Conservation (phyloP, 2,888 invertebrate genomes). For the Lydus trimaculatus region DNA sequence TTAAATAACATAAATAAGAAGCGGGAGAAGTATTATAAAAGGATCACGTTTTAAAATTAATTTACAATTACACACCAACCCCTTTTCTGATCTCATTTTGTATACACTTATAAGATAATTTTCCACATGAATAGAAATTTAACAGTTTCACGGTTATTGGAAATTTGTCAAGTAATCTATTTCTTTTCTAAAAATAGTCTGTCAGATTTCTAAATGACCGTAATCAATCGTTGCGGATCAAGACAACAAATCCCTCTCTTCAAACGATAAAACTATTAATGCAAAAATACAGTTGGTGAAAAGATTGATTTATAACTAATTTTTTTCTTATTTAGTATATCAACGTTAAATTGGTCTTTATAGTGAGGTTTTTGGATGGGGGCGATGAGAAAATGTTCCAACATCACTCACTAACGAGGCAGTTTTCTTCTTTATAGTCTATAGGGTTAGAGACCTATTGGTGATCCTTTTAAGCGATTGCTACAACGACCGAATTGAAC, state of each 20-base stretch:
- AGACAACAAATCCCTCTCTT: background rate
- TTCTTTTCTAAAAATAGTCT: background rate
- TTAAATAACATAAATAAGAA: too few relatives aligned
- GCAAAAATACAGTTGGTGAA: background rate
- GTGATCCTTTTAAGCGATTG: conserved; percentile 40
- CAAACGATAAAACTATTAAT: conserved; percentile 3
- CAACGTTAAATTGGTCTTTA: background rate
- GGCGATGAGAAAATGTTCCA: background rate
- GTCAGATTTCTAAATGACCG: background rate
- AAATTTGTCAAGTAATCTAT: conserved; percentile 7
- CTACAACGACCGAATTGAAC: conserved; percentile 37
- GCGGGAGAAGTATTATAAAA: background rate
- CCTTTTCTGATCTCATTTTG: background rate
- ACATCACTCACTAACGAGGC: conserved; percentile 36
- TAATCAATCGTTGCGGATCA: conserved; percentile 9
- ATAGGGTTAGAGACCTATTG: conserved; percentile 28
- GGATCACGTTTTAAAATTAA: background rate
- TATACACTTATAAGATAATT: background rate
- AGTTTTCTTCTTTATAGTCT: conserved; percentile 37
- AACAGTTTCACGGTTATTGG: background rate
- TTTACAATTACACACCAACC: background rate
- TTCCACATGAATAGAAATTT: background rate
- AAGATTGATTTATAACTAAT: background rate
- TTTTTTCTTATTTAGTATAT: background rate
- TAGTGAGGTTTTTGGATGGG: background rate